A percentile compares a stretch with the other conserved stretches of the same genome.
phyloP scores from a whole-genome alignment of 2,888 invertebrate genomes.

The Troides oblongomaculatus region DNA sequence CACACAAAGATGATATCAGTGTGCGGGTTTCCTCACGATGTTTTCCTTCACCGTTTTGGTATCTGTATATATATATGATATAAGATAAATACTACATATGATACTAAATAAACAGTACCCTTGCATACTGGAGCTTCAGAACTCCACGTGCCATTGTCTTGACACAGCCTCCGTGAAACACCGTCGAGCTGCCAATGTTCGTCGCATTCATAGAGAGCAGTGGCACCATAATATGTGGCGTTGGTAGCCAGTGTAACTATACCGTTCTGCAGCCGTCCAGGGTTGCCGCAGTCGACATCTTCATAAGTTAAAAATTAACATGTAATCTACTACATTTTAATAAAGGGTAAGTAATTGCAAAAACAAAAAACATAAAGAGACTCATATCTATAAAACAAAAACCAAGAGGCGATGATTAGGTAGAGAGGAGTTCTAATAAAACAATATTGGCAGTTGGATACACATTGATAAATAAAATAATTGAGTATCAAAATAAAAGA shows the following conservation, averaged over 20 bases:
- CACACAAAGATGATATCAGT: no score
- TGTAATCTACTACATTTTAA: background rate
- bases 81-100: background rate
- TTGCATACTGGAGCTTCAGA: slow-evolving; percentile 89
- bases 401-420: no score
- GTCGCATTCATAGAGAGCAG: slow-evolving; percentile 91
- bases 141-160: slow-evolving; percentile 95
- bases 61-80: no score
- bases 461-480: no score
- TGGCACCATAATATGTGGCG: slow-evolving; percentile 92
- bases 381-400: no score
- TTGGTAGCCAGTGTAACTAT: slow-evolving; percentile 90
- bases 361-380: background rate
- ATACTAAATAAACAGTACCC: slow-evolving; percentile 69
- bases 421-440: no score
- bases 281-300: slow-evolving; percentile 93
- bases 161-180: slow-evolving; percentile 89
- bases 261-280: slow-evolving; percentile 86
- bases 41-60: no score
- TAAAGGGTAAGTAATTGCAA: background rate
- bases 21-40: no score
- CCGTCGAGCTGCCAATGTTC: slow-evolving; percentile 90
- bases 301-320: slow-evolving; percentile 33
- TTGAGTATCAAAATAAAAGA: no score
- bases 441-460: no score